phyloP scores from a whole-genome alignment of 2,888 invertebrate genomes.

The Achlya flavicornis region DNA sequence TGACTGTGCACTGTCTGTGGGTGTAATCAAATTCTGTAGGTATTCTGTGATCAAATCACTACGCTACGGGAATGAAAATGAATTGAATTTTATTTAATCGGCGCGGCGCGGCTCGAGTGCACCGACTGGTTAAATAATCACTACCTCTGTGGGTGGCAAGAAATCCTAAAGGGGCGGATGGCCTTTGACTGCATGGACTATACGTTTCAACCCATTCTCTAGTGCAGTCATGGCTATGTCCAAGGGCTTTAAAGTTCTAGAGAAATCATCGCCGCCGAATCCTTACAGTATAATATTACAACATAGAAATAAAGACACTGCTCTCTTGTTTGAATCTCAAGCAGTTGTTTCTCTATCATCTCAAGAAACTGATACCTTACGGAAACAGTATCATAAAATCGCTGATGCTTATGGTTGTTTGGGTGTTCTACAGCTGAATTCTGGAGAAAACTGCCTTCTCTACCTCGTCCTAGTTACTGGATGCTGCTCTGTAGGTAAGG shows the following conservation, averaged over 20 bases:
- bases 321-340: slow-evolving; percentile 95
- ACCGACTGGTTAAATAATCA: too few relatives aligned
- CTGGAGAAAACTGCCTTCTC: slow-evolving; percentile 92
- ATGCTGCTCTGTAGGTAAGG: slow-evolving; percentile 98
- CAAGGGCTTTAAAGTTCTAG: slow-evolving; percentile 95
- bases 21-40: too few relatives aligned
- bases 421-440: slow-evolving; percentile 95
- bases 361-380: slow-evolving; percentile 94
- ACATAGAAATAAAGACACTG: slow-evolving; percentile 93
- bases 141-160: slow-evolving; percentile 7
- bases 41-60: too few relatives aligned
- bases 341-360: slow-evolving; percentile 94
- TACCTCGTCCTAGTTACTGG: slow-evolving; percentile 97
- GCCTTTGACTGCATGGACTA: slow-evolving; percentile 46
- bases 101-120: too few relatives aligned
- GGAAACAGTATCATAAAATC: slow-evolving; percentile 94
- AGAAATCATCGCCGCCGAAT: slow-evolving; percentile 93
- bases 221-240: slow-evolving; percentile 92
- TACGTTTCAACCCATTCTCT: slow-evolving; percentile 24
- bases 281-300: slow-evolving; percentile 96
- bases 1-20: too few relatives aligned
- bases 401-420: slow-evolving; percentile 98
- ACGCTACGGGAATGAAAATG: too few relatives aligned
- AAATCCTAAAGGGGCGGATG: slow-evolving; percentile 62
- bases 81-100: too few relatives aligned